A percentile compares a stretch with the other conserved stretches of the same genome.
Conservation (phyloP, 2,797 vertebrate genomes). For the Ibycter americanus region DNA sequence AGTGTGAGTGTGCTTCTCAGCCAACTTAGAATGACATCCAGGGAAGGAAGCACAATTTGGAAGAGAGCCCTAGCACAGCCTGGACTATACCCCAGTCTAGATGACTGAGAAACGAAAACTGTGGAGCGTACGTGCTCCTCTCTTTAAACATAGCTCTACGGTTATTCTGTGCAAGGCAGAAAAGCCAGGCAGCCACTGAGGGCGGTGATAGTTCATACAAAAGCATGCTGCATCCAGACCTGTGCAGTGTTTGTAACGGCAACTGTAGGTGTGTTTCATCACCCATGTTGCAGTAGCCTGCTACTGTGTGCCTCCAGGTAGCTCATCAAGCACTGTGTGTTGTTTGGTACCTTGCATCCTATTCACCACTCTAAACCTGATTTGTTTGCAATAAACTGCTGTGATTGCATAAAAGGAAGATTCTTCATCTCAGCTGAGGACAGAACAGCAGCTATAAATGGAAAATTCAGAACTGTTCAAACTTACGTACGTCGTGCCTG, state of each 20-base stretch:
- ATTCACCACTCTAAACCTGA: neutral
- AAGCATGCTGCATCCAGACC: neutral
- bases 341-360: neutral
- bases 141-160: neutral
- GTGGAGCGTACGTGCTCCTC: neutral
- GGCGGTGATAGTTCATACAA: neutral
- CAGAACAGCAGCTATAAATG: neutral
- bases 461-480: neutral
- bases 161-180: neutral
- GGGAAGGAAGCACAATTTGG: neutral
- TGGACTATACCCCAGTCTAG: neutral
- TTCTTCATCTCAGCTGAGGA: neutral
- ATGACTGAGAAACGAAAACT: neutral
- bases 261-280: neutral
- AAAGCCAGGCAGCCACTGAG: neutral
- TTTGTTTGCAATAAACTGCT: neutral
- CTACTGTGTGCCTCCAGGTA: neutral
- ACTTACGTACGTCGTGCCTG: rapidly evolving
- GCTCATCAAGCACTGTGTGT: neutral
- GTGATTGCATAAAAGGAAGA: neutral
- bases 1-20: neutral
- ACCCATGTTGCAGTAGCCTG: neutral
- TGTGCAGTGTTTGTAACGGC: neutral
- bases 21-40: neutral
- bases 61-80: neutral